Evolutionary conservation across 64 coral and sea anemone species (phyloP).

Genomic region (Cladopsammia gracilis): DNA sequence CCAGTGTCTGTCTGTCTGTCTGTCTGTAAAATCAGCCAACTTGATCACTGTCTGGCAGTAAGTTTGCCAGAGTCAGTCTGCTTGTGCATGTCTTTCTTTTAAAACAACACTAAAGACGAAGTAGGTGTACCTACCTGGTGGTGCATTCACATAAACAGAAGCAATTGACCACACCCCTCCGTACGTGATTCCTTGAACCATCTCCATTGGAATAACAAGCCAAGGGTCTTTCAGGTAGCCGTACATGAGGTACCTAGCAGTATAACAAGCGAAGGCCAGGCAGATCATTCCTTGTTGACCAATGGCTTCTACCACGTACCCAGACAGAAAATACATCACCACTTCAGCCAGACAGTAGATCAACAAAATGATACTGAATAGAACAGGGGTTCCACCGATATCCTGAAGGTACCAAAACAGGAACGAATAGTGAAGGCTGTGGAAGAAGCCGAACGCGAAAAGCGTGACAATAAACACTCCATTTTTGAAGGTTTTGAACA

Average conservation of each 20-base stretch:
- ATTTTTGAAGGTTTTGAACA: constrained; percentile 80
- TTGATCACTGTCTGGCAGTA: too few species aligned
- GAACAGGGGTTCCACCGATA: constrained; percentile 77
- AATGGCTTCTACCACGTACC: constrained; percentile 65
- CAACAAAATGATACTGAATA: constrained; percentile 79
- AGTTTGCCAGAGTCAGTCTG: too few species aligned
- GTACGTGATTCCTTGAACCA: constrained; percentile 90
- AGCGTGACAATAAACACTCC: constrained; percentile 84
- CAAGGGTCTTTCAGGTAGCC: constrained; percentile 72
- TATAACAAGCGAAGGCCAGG: constrained; percentile 90
- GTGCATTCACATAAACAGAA: constrained; percentile 79
- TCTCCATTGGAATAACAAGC: constrained; percentile 88
- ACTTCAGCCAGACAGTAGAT: constrained; percentile 85
- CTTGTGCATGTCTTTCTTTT: too few species aligned
- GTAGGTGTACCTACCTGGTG: constrained; percentile 30
- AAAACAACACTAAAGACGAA: too few species aligned
- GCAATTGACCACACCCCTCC: constrained; percentile 91
- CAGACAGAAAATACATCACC: constrained; percentile 74
- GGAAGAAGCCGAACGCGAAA: constrained; percentile 77
- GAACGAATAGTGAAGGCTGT: constrained; percentile 85
- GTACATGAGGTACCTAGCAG: constrained; percentile 93
- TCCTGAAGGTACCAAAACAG: constrained; percentile 94
- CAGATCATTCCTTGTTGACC: constrained; percentile 84
- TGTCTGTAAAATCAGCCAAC: too few species aligned
- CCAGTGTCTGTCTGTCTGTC: too few species aligned